Base-by-base conservation (phyloP, 2,888 invertebrate species). In the Eristalis pertinax region DNA sequence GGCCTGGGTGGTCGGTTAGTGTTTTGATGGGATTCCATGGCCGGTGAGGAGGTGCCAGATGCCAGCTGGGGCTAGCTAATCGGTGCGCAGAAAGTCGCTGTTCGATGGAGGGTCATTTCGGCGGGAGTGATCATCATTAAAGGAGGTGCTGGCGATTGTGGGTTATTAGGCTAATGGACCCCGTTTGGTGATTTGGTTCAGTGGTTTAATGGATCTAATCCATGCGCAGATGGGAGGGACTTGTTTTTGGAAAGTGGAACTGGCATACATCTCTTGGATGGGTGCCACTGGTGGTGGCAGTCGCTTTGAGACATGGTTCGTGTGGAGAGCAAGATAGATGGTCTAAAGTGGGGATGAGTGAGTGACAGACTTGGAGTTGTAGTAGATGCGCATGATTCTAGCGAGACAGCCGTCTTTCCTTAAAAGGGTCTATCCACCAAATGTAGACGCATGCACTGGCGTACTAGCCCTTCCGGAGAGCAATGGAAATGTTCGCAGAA, bases 121-220 rank as follows among this genome's bases (percentile, higher is more conserved):
- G 43, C 62, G 19, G 32, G 19, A 73, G 73, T 32, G 73, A 77
- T 82, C 64, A 82, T 78, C 77, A 74, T 82, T 78, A 65, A 35
- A 56, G n/a, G 38, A 56, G 56, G 58, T 75, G 63, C 15, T 76
- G 11, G 68, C 4, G 56, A 35, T 58, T 26, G 81, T 81, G 38
- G 82, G 85, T 82, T 82, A 86, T 77, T 56, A 43, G 81, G 85
- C 72, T 81, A 85, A 81, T 85, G 50, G 69, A 63, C 24, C 60
- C 29, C 70, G 75, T 80, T 84, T 13, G 70, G 43, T 80, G 64
- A 80, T 72, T 76, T 43, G 19, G 67, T 63, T 72, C 58, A 76
- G 29, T 64, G 58, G 73, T 11, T 3, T 58, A 64, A 58, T 43
- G 26, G 26, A 70, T 19, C 19, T 50, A n/a, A 50, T 19, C 7